These are phyloP conservation scores for Calyptommatus sinebrachiatus DNA, from an alignment of 2,113 vertebrate genomes.

Conservation along the genomic window DNA sequence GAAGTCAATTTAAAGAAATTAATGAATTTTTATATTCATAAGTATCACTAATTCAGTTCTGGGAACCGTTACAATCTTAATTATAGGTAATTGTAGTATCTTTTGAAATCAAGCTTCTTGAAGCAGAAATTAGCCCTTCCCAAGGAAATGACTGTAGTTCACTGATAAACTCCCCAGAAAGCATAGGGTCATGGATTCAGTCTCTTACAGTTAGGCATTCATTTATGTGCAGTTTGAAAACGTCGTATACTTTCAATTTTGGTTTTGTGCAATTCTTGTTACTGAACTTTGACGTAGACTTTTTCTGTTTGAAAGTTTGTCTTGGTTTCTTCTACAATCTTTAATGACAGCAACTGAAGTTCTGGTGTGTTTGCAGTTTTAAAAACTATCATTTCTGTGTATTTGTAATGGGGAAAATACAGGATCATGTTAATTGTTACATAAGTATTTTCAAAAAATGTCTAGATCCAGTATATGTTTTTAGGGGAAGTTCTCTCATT, in stretches of 20 bases:
- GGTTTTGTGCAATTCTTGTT: neutral
- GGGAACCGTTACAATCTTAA: neutral
- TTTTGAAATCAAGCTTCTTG: neutral
- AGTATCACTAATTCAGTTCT: too few relatives aligned
- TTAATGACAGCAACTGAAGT: neutral
- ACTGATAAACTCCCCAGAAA: too few relatives aligned
- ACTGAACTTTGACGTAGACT: neutral
- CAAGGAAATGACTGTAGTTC: neutral
- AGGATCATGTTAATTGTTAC: too few relatives aligned
- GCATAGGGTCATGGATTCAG: neutral
- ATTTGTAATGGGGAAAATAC: too few relatives aligned
- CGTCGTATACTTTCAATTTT: neutral
- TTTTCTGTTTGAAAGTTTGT: neutral
- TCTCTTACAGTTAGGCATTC: neutral
- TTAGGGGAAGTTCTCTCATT: too few relatives aligned
- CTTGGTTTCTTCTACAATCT: neutral
- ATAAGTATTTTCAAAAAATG: too few relatives aligned
- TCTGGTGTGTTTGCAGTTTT: neutral
- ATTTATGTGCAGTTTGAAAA: too few relatives aligned
- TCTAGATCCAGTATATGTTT: too few relatives aligned
- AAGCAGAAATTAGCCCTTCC: neutral
- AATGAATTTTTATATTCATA: neutral
- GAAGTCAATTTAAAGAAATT: neutral
- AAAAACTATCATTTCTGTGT: too few relatives aligned
- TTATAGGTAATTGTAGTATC: neutral